Conservation (phyloP, 2,797 vertebrate genomes). For the Gymnoscopelus braueri region DNA sequence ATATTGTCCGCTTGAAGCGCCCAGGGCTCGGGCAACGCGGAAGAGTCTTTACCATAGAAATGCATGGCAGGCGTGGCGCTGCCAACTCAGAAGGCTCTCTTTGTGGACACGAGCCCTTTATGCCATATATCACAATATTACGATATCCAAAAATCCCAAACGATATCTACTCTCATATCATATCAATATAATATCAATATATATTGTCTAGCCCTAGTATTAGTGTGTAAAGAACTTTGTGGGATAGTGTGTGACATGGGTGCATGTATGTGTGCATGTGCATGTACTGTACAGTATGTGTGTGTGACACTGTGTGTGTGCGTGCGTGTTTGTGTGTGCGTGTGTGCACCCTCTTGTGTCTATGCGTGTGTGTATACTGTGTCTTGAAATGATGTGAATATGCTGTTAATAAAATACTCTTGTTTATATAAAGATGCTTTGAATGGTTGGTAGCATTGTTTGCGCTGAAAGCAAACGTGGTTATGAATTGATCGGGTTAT, state of each 20-base stretch:
- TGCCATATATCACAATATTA: too few relatives aligned
- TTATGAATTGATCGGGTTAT: not conserved
- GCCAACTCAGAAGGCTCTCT: too few relatives aligned
- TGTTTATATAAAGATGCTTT: constrained; percentile 56
- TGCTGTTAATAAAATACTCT: constrained; percentile 60
- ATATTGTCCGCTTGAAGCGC: too few relatives aligned
- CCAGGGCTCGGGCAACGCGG: too few relatives aligned
- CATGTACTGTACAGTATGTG: not conserved
- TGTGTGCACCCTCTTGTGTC: constrained; percentile 53
- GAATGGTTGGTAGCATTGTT: not conserved
- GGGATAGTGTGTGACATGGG: constrained; percentile 6
- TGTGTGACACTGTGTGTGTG: not conserved
- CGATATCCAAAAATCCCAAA: too few relatives aligned
- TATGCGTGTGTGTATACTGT: constrained; percentile 6
- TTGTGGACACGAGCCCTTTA: too few relatives aligned
- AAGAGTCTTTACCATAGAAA: too few relatives aligned
- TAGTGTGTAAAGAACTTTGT: not conserved
- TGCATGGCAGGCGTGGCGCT: too few relatives aligned
- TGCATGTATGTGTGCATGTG: constrained; percentile 12
- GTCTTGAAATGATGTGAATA: constrained; percentile 63
- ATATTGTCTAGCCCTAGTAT: not conserved
- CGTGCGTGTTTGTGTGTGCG: not conserved
- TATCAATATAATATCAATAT: too few relatives aligned
- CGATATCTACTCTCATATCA: too few relatives aligned
- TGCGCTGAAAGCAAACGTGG: not conserved